Percentiles rank a stretch among this genome's conserved stretches.
Evolutionary conservation across 1,140 invertebrate species (phyloP).

Genomic region (Hylaeus anthracinus): DNA sequence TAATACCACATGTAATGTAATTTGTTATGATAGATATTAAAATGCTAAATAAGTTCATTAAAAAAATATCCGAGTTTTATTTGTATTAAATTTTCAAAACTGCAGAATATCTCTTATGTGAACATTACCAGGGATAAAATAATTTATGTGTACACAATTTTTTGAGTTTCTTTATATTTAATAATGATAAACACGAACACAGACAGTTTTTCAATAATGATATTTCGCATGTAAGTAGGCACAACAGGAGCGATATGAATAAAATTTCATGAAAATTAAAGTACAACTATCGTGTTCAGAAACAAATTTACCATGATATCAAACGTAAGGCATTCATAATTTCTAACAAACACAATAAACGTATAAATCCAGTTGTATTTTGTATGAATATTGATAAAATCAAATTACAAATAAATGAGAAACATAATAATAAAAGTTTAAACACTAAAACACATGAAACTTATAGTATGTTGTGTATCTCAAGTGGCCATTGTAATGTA

Average conservation of each 20-base stretch:
- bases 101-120: constrained; percentile 13
- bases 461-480: constrained; percentile 31
- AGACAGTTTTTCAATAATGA: constrained; percentile 59
- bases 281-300: not conserved
- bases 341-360: constrained; percentile 40
- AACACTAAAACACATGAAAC: constrained; percentile 30
- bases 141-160: constrained; percentile 24
- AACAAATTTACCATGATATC: constrained; percentile 17
- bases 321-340: constrained; percentile 14
- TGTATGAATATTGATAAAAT: constrained; percentile 36
- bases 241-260: constrained; percentile 69
- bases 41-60: constrained; percentile 42
- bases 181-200: constrained; percentile 50
- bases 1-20: not conserved
- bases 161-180: constrained; percentile 44
- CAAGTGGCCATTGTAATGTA: constrained; percentile 42
- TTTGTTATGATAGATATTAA: constrained; percentile 18
- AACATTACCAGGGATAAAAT: constrained; percentile 26
- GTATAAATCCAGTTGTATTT: constrained; percentile 48
- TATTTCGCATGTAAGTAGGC: constrained; percentile 72
- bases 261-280: constrained; percentile 47
- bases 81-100: constrained; percentile 48
- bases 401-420: constrained; percentile 45
- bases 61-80: constrained; percentile 65
- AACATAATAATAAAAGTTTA: constrained; percentile 44